Conservation (phyloP, 2,113 vertebrate genomes). For the Crotalus viridis region DNA sequence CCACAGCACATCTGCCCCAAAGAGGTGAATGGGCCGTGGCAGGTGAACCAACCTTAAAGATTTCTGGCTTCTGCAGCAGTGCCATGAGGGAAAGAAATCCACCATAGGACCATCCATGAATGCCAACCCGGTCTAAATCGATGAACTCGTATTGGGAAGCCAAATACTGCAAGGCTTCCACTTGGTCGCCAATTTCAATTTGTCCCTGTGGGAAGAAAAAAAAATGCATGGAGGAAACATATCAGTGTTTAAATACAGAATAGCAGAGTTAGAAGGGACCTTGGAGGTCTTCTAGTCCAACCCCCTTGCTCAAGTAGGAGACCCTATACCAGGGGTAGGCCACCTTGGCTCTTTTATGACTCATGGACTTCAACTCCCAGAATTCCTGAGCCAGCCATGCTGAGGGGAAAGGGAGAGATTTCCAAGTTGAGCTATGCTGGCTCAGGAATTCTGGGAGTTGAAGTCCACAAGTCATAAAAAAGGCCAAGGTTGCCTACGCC, state of each 20-base stretch:
- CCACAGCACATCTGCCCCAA: background rate
- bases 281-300: background rate
- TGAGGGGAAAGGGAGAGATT: no score
- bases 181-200: conserved; percentile 81
- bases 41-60: conserved; percentile 76
- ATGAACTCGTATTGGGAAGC: conserved; percentile 78
- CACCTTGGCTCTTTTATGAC: no score
- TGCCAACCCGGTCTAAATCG: conserved; percentile 78
- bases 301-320: background rate
- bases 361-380: no score
- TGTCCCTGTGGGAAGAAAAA: conserved; percentile 71
- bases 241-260: background rate
- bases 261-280: background rate
- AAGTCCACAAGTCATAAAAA: no score
- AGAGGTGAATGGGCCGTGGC: background rate
- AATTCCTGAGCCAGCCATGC: no score
- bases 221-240: background rate
- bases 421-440: no score
- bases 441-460: no score
- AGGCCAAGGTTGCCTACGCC: no score
- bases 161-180: conserved; percentile 80
- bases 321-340: no score
- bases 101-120: conserved; percentile 84
- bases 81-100: conserved; percentile 83
- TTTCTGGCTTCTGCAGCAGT: conserved; percentile 79